phyloP scores from a whole-genome alignment of 2,113 vertebrate genomes.

The Gymnobelideus leadbeateri region DNA sequence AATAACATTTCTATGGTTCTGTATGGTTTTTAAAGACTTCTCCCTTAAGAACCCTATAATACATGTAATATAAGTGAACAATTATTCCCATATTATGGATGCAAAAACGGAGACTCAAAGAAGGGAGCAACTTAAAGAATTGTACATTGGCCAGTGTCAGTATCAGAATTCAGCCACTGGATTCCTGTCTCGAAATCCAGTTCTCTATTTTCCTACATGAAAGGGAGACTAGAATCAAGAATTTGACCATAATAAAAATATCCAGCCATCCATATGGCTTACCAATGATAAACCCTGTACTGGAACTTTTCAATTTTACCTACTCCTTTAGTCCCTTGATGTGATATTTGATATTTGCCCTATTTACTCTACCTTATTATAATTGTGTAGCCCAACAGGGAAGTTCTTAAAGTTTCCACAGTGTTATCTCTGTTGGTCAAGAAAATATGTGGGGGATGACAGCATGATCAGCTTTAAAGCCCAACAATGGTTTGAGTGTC shows the following conservation, averaged over 20 bases:
- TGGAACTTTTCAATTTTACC: background rate
- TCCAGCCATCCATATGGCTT: background rate
- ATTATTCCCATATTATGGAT: background rate
- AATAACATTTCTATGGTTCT: background rate
- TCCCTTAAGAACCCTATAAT: background rate
- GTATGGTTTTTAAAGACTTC: background rate
- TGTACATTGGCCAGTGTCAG: background rate
- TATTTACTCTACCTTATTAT: background rate
- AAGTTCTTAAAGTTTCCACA: background rate
- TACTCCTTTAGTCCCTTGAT: background rate
- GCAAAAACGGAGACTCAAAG: background rate
- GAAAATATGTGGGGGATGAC: background rate
- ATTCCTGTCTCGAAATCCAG: background rate
- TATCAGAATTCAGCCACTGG: background rate
- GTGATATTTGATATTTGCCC: background rate
- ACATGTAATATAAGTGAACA: background rate
- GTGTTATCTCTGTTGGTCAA: background rate
- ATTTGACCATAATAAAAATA: background rate
- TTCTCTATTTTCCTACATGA: background rate
- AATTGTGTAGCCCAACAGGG: background rate
- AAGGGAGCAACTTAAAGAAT: background rate
- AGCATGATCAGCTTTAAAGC: background rate
- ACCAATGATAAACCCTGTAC: background rate
- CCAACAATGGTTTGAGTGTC: background rate
- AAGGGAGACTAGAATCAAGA: background rate